Conservation (phyloP, 2,797 vertebrate genomes). For the Sebastes diploproa region DNA sequence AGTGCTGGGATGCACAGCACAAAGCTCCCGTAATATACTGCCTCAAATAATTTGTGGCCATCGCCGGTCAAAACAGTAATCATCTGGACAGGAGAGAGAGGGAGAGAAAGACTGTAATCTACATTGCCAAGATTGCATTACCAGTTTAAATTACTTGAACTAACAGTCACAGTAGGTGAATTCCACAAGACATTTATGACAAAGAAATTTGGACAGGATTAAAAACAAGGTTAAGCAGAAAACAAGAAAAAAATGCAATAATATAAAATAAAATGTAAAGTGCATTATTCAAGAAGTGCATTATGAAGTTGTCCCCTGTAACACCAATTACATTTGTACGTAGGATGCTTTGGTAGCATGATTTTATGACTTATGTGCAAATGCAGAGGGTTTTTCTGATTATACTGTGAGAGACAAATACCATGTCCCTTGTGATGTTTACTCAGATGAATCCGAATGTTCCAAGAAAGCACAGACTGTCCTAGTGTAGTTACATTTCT, state of each 20-base stretch:
- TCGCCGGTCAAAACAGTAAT: slow-evolving; percentile 85
- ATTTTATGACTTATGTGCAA: background rate
- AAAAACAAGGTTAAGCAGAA: background rate
- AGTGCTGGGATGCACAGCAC: no score
- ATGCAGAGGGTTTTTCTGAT: background rate
- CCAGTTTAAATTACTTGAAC: background rate
- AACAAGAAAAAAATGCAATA: background rate
- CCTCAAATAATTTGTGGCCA: slow-evolving; percentile 84
- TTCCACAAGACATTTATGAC: background rate
- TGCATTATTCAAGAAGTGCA: background rate
- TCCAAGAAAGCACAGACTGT: no score
- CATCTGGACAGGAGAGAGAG: slow-evolving; percentile 69
- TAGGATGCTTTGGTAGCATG: no score
- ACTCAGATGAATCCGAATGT: no score
- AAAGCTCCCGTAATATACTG: no score
- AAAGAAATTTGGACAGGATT: background rate
- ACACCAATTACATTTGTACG: no score
- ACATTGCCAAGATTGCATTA: background rate
- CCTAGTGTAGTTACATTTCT: no score
- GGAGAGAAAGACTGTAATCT: background rate
- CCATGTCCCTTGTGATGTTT: no score
- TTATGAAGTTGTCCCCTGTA: background rate
- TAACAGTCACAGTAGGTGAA: background rate
- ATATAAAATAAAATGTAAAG: background rate
- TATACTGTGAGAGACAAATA: no score